Evolutionary conservation across 2,888 invertebrate species (phyloP).

Genomic region (Actias luna): DNA sequence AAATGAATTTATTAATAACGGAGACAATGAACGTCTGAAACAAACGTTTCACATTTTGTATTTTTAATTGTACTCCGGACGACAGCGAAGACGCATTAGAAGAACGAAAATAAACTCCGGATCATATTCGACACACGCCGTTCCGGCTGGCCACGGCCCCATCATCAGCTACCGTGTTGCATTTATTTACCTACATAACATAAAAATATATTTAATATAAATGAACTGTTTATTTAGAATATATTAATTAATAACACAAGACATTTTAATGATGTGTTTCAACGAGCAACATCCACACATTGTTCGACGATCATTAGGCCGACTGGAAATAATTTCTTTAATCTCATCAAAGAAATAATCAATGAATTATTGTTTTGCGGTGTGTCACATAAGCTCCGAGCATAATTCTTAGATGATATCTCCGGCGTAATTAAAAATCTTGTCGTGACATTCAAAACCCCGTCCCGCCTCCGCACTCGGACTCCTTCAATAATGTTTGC

Average conservation of each 20-base stretch:
- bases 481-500: slow-evolving; percentile 78
- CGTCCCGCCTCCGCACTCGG: slow-evolving; percentile 75
- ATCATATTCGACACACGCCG: slow-evolving; percentile 72
- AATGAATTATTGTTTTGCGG: slow-evolving; percentile 77
- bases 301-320: slow-evolving; percentile 54
- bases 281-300: neutral
- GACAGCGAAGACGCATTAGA: slow-evolving; percentile 79
- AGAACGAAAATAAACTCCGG: slow-evolving; percentile 76
- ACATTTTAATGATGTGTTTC: neutral
- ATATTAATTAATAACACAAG: neutral
- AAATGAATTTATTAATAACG: slow-evolving; percentile 82
- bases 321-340: slow-evolving; percentile 41
- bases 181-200: neutral
- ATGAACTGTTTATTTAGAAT: neutral
- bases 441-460: slow-evolving; percentile 81
- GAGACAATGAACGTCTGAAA: slow-evolving; percentile 82
- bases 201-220: neutral
- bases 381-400: slow-evolving; percentile 67
- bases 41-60: slow-evolving; percentile 79
- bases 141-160: slow-evolving; percentile 18
- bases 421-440: slow-evolving; percentile 80
- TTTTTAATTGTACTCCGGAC: slow-evolving; percentile 80
- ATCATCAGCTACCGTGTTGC: neutral
- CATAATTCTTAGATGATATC: slow-evolving; percentile 78
- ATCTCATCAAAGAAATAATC: slow-evolving; percentile 56